These are phyloP conservation scores for Nephila pilipes DNA, from an alignment of 1,140 invertebrate genomes.

Conservation along the genomic window DNA sequence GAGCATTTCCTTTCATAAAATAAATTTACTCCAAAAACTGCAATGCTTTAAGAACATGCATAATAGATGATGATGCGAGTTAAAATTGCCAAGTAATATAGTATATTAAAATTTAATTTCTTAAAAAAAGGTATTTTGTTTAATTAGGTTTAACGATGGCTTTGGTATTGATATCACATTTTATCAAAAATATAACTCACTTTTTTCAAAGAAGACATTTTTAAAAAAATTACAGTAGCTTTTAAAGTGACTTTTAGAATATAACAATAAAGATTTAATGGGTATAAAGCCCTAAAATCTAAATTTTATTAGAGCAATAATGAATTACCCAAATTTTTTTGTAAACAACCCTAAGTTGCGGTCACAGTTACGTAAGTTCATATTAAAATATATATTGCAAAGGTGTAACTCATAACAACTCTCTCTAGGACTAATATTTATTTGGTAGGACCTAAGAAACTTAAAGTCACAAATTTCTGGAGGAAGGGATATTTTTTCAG, in stretches of 20 bases:
- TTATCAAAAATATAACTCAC: not conserved
- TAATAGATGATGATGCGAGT: not conserved
- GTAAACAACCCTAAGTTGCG: slow-evolving; percentile 44
- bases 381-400: slow-evolving; percentile 19
- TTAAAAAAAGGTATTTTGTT: not conserved
- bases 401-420: not conserved
- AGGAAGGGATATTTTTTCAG: too few species aligned
- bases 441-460: too few species aligned
- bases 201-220: slow-evolving; percentile 35
- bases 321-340: slow-evolving; percentile 28
- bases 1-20: not conserved
- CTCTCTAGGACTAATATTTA: not conserved
- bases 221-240: not conserved
- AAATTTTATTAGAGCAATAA: slow-evolving; percentile 7
- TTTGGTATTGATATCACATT: not conserved
- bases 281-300: slow-evolving; percentile 24
- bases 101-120: not conserved
- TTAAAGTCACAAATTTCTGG: too few species aligned
- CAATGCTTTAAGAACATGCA: not conserved
- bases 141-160: slow-evolving; percentile 28
- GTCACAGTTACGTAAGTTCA: not conserved
- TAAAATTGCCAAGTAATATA: not conserved
- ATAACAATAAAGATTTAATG: not conserved
- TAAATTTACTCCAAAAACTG: not conserved
- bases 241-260: not conserved